Evolutionary conservation across 2,113 vertebrate genomes (phyloP).

Genomic region (Rousettus leschenaultii): DNA sequence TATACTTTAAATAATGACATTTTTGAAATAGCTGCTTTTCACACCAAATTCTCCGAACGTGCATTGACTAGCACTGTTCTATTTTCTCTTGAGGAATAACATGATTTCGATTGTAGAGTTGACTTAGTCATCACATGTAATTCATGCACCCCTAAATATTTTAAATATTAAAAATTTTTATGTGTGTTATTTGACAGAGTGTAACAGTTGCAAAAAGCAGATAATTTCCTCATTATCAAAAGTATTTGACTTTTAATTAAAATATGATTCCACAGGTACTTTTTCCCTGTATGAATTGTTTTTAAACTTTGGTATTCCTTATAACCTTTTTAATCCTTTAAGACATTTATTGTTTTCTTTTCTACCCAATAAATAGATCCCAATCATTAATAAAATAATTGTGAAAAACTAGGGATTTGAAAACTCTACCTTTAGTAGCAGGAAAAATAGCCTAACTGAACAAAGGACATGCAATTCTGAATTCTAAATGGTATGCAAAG

Average conservation of each 20-base stretch:
- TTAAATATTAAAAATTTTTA: conserved; percentile 3
- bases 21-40: neutral
- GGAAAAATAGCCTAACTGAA: neutral
- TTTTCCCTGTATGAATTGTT: neutral
- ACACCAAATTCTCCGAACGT: neutral
- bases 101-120: neutral
- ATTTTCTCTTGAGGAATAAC: neutral
- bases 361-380: neutral
- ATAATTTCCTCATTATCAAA: conserved; percentile 23
- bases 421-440: neutral
- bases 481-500: neutral
- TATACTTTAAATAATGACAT: neutral
- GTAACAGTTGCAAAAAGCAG: neutral
- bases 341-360: neutral
- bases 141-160: neutral
- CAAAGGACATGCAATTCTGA: neutral
- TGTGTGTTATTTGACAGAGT: neutral
- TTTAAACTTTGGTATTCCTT: conserved; percentile 32
- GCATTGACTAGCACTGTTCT: neutral
- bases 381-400: conserved; percentile 19
- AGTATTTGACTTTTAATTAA: conserved; percentile 9
- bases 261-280: neutral
- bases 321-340: neutral
- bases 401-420: neutral
- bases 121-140: neutral